Conservation (phyloP, 2,113 vertebrate genomes). For the Mesembrinibis cayennensis region DNA sequence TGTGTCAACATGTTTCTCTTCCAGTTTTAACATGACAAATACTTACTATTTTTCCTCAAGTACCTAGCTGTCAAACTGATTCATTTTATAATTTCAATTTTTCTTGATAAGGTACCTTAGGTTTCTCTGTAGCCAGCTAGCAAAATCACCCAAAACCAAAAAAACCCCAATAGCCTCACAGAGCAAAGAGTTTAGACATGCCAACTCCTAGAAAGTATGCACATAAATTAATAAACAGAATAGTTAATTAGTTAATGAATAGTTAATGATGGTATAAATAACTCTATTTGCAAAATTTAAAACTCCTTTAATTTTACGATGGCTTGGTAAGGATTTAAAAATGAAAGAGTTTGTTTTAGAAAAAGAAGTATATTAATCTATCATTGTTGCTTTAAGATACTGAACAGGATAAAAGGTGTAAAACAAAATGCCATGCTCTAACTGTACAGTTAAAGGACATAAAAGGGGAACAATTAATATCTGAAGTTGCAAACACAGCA, state of each 20-base stretch:
- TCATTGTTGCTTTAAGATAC: not conserved
- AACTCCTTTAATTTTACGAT: not conserved
- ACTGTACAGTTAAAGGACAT: not conserved
- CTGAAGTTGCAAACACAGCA: not conserved
- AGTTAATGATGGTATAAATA: not conserved
- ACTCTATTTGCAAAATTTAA: not conserved
- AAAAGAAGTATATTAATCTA: not conserved
- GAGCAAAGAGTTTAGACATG: not conserved
- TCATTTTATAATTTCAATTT: not conserved
- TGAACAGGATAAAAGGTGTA: not conserved
- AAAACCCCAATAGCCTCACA: fast-evolving
- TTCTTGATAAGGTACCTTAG: not conserved
- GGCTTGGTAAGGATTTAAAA: not conserved
- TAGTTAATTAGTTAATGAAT: not conserved
- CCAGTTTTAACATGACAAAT: not conserved
- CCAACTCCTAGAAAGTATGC: not conserved
- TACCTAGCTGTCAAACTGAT: not conserved
- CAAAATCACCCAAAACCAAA: not conserved
- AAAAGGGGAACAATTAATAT: not conserved
- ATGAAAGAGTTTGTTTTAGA: not conserved
- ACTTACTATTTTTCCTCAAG: not conserved
- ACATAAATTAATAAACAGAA: not conserved
- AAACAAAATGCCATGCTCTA: not conserved
- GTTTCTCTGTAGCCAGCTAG: not conserved
- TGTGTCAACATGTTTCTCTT: not conserved